Conservation (phyloP, 2,113 vertebrate species). For the Tupaia chinensis region DNA sequence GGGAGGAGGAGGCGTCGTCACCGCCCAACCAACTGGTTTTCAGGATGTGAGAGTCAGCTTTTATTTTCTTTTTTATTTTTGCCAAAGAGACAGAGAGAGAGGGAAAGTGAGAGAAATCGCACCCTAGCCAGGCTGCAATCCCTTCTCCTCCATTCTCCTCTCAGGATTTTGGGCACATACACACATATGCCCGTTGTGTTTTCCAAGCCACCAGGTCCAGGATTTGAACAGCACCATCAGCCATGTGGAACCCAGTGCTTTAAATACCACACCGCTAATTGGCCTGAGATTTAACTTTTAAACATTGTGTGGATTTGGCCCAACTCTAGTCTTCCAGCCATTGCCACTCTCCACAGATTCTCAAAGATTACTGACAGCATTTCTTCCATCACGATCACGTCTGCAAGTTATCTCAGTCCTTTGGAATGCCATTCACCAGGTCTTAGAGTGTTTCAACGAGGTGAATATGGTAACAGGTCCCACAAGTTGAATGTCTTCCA, state of each 20-base stretch:
- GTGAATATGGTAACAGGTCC: neutral
- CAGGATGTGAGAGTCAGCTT: neutral
- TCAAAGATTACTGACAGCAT: neutral
- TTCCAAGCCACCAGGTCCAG: too few relatives aligned
- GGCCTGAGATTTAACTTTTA: neutral
- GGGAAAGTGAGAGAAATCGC: too few relatives aligned
- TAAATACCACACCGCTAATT: too few relatives aligned
- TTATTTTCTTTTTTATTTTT: too few relatives aligned
- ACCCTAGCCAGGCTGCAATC: too few relatives aligned
- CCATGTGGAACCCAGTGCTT: too few relatives aligned
- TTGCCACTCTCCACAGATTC: neutral
- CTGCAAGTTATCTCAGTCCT: conserved; percentile 57
- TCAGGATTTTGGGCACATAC: too few relatives aligned
- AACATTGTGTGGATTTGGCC: neutral
- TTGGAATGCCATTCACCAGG: conserved; percentile 35
- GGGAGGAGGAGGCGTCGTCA: neutral
- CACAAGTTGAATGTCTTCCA: neutral
- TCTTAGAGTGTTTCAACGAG: conserved; percentile 38
- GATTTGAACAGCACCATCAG: too few relatives aligned
- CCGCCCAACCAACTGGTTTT: neutral
- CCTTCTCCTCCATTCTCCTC: too few relatives aligned
- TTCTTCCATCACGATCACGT: conserved; percentile 40
- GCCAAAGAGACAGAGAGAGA: too few relatives aligned
- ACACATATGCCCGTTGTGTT: too few relatives aligned
- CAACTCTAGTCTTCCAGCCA: neutral